Evolutionary conservation across 2,797 vertebrate genomes (phyloP).

Genomic region (Poecilia picta): DNA sequence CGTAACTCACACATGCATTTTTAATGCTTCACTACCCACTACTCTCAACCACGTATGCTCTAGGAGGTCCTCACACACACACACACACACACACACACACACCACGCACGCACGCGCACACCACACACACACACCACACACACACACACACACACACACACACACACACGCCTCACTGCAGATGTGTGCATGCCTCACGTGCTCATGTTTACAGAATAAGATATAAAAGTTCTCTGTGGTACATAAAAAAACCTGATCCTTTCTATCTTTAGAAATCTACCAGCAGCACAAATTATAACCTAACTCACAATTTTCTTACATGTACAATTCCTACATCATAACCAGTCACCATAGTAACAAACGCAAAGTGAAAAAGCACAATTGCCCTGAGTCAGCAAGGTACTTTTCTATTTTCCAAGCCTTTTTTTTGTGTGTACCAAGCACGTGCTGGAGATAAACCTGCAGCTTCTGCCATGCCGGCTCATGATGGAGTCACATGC

Average conservation of each 20-base stretch:
- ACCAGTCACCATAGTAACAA: slow-evolving; percentile 45
- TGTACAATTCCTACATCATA: slow-evolving; percentile 13
- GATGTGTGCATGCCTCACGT: slow-evolving; percentile 16
- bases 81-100: background rate
- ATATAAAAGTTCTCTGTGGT: slow-evolving; percentile 2
- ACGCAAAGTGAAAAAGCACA: slow-evolving; percentile 37
- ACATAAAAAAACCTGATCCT: slow-evolving; percentile 14
- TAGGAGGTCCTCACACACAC: background rate
- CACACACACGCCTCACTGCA: slow-evolving; percentile 26
- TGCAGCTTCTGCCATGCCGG: slow-evolving; percentile 28
- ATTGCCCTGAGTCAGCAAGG: slow-evolving; percentile 44
- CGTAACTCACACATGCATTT: slow-evolving; percentile 66
- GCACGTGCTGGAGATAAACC: slow-evolving; percentile 21
- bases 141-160: background rate
- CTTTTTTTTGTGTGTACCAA: slow-evolving; percentile 32
- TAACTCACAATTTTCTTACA: slow-evolving; percentile 29
- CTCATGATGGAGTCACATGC: slow-evolving; percentile 29
- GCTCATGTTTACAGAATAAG: slow-evolving; percentile 19
- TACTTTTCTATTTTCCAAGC: slow-evolving; percentile 30
- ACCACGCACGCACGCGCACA: too few species aligned
- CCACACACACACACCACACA: background rate
- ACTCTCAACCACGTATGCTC: slow-evolving; percentile 19
- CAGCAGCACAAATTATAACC: slow-evolving; percentile 7
- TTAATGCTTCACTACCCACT: slow-evolving; percentile 61
- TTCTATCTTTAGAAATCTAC: slow-evolving; percentile 13